Conservation (phyloP, 2,113 vertebrate genomes). For the Oryzias melastigma region DNA sequence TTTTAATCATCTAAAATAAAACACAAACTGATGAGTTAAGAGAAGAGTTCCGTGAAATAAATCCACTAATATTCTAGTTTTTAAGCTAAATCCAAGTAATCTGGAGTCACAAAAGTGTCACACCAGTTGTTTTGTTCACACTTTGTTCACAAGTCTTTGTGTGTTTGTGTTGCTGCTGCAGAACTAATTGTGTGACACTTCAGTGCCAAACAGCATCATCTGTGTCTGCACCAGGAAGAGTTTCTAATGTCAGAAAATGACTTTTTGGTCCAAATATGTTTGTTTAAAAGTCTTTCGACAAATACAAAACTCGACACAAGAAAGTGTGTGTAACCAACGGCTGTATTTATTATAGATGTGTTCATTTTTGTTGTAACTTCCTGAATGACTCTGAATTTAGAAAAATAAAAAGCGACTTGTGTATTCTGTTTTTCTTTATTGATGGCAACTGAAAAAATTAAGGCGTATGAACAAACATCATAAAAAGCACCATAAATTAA, state of each 20-base stretch:
- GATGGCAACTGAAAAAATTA: constrained; percentile 84
- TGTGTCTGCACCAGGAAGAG: too few relatives aligned
- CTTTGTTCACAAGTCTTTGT: too few relatives aligned
- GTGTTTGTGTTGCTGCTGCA: too few relatives aligned
- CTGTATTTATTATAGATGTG: neutral
- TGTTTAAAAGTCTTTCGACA: neutral
- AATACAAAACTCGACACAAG: too few relatives aligned
- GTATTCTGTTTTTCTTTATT: constrained; percentile 67
- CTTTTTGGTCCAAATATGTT: neutral
- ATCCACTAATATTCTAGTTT: too few relatives aligned
- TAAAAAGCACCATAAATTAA: constrained; percentile 85
- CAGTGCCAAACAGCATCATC: too few relatives aligned
- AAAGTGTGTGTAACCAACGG: neutral
- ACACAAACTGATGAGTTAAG: neutral
- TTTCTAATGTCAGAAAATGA: neutral
- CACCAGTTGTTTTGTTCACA: too few relatives aligned
- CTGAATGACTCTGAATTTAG: neutral
- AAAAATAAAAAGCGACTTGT: constrained; percentile 14
- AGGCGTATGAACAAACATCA: constrained; percentile 84
- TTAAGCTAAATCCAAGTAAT: too few relatives aligned
- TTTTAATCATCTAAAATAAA: neutral
- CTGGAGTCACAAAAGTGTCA: too few relatives aligned
- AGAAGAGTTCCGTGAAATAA: neutral
- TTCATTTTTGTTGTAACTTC: neutral
- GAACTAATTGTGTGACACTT: too few relatives aligned